Evolutionary conservation across 2,797 vertebrate genomes (phyloP).

Genomic region (Ctenosaura bakeri): DNA sequence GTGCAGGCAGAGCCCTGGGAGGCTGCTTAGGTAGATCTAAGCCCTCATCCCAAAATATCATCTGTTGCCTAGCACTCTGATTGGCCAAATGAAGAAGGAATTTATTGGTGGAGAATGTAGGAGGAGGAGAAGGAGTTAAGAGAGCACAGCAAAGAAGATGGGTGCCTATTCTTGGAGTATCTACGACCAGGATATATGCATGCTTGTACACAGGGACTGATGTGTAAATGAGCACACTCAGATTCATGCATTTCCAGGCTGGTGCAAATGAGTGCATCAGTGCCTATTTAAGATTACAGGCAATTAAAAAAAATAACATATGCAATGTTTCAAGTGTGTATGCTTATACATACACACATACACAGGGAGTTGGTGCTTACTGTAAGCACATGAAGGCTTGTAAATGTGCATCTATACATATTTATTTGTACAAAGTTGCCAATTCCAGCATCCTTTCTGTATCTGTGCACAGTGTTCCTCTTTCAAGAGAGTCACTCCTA

Average conservation of each 20-base stretch:
- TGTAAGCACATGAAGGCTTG: neutral
- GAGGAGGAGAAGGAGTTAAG: neutral
- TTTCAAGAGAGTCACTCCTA: neutral
- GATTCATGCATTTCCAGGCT: neutral
- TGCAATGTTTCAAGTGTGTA: neutral
- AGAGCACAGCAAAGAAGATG: conserved; percentile 28
- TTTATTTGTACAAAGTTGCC: neutral
- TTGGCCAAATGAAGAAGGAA: conserved; percentile 22
- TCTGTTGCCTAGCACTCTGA: conserved; percentile 47
- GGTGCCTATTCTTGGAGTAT: conserved; percentile 11
- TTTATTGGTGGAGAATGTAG: conserved; percentile 21
- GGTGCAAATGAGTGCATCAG: neutral
- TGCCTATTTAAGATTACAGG: neutral
- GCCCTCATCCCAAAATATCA: conserved; percentile 51
- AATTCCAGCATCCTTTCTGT: neutral
- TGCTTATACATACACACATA: neutral
- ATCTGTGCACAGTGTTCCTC: neutral
- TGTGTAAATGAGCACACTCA: neutral
- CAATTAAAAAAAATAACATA: neutral
- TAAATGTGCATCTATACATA: neutral
- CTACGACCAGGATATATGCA: neutral
- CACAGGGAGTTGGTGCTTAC: neutral
- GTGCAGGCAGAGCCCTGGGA: conserved; percentile 24
- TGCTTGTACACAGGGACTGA: conserved; percentile 1
- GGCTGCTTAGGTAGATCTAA: conserved; percentile 44